These are phyloP conservation scores for Rhea americana DNA, from an alignment of 2,113 vertebrate genomes.

Conservation along the genomic window DNA sequence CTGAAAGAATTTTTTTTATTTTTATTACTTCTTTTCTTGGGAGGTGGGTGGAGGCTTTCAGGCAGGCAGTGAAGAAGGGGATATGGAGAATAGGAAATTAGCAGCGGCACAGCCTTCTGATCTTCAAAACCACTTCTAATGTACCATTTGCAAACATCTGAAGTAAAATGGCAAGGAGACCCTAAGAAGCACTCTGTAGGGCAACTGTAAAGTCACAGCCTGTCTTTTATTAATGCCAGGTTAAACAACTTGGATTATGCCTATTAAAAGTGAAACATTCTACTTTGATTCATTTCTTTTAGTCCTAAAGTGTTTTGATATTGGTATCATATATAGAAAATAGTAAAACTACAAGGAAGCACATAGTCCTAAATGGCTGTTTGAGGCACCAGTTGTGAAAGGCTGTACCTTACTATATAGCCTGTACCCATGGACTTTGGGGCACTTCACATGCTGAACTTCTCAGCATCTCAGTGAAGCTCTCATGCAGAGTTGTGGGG, in stretches of 20 bases:
- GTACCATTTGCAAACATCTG: not conserved
- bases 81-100: not conserved
- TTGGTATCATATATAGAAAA: not conserved
- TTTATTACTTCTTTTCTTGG: not conserved
- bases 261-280: not conserved
- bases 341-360: not conserved
- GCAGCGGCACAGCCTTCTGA: not conserved
- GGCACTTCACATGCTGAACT: not conserved
- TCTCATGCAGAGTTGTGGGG: no score
- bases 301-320: not conserved
- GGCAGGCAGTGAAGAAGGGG: not conserved
- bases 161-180: not conserved
- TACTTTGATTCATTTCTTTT: not conserved
- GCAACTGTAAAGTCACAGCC: not conserved
- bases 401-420: not conserved
- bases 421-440: not conserved
- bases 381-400: not conserved
- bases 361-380: fast-evolving
- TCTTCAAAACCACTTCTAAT: not conserved
- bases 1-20: not conserved
- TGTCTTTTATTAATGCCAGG: not conserved
- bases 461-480: not conserved
- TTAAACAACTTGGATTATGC: not conserved
- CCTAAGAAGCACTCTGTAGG: not conserved
- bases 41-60: not conserved